phyloP scores from a whole-genome alignment of 2,888 invertebrate species.

The Dicyrtomina minuta region DNA sequence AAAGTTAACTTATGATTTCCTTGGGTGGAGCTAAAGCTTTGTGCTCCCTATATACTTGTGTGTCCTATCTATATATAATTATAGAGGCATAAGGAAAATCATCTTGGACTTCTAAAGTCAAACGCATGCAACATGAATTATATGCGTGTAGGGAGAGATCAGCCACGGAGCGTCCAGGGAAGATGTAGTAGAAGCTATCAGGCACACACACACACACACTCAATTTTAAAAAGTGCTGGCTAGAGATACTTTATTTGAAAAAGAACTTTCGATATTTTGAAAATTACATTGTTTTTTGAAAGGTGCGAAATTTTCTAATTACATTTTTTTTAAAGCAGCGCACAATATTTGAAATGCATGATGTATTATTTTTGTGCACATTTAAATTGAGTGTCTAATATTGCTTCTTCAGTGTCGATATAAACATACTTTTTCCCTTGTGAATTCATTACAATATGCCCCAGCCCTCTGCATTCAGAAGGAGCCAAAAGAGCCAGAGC shows the following conservation, averaged over 20 bases:
- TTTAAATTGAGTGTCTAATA: no score
- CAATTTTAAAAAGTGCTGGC: not conserved
- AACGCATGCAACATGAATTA: not conserved
- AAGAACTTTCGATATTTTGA: no score
- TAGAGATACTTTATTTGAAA: not conserved
- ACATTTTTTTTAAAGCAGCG: no score
- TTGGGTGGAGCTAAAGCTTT: slow-evolving; percentile 16
- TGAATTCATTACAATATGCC: no score
- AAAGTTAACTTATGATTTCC: slow-evolving; percentile 25
- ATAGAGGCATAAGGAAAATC: not conserved
- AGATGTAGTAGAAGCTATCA: not conserved
- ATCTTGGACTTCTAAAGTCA: not conserved
- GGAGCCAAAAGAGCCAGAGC: no score
- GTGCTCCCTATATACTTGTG: not conserved
- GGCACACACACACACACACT: not conserved
- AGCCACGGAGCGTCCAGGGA: not conserved
- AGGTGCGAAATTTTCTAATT: no score
- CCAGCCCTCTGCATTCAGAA: no score
- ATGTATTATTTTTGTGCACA: no score
- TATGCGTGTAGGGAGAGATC: not conserved
- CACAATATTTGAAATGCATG: no score
- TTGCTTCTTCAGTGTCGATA: no score
- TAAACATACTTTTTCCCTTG: no score
- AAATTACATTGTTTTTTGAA: no score
- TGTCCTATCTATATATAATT: not conserved